Base-by-base conservation (phyloP, 2,113 vertebrate genomes). In the Lampris megalopsis region DNA sequence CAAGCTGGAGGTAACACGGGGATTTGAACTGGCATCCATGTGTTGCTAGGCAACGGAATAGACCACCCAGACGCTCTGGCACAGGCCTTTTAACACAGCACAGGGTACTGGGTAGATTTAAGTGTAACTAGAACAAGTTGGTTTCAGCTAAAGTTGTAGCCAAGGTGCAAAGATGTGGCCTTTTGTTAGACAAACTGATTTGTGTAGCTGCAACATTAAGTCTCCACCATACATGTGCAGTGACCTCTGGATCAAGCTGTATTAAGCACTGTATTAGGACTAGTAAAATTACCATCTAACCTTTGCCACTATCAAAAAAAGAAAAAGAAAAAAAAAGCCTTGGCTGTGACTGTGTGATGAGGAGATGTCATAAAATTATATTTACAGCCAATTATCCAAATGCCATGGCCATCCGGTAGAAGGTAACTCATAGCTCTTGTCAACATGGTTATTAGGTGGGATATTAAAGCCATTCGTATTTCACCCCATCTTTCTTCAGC, bases 361-460 rank as follows among this genome's bases (percentile, higher is more conserved):
- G 47, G 37, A 80, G 73, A 66, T 76, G 77, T 72, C 82, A 88
- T 89, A 87, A 88, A 91, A 89, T 56, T 75, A 58, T 85, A 81
- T 93, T 92, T 91, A 92, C 76, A 69, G 80, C 85, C 89, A 90
- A 93, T 94, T 92, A 94, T 89, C 88, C 78, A 93, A 93, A 94
- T 93, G 93, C 83, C 92, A 86, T 41, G 82, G 68, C 90, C 90
- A 92, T 92, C 87, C 81, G 81, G 73, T 73, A 71, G 80, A 70
- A 84, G 83, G 84, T 89, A 90, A 92, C 80, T 89, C 75, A 80
- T 50, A 68, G 60, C 5, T 63, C 85, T 88, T 93, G 91, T 94
- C 94, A 94, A 87, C 91, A 83, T 79, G 75, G 82, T 86, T 84
- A 93, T 92, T 91, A 93, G 73, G 71, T 4, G 43, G 79, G 74